Base-by-base conservation (phyloP, 2,113 vertebrate genomes). In the Opisthocomus hoazin region DNA sequence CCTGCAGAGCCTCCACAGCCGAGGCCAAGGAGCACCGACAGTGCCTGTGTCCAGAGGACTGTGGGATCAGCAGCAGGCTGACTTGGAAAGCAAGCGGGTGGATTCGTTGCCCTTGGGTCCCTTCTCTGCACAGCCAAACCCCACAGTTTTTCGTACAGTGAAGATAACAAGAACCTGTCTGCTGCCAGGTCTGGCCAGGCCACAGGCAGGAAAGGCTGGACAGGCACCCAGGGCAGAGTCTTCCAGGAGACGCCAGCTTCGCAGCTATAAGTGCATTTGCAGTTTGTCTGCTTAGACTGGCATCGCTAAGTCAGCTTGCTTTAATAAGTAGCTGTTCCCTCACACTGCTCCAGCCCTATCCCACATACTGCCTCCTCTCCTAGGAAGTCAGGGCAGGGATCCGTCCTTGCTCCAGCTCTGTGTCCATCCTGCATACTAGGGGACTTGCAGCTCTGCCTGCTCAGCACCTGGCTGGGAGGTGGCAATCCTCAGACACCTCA, bases 101-200 rank as follows among this genome's bases (percentile, higher is more conserved):
- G 39, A 61, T 37, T 78, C 36, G 23, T 41, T 48, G 71, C 27
- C 5, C 0, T 5, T 34, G 58, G 19, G 32, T 43, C 45, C n/a
- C 37, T 11, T 39, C 53, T 4, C 2, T 1, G 12, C 43, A 15
- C 58, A 12, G 36, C 0, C 39, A 8, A 6, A 15, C 14, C 2
- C 13, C 22, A n/a, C 21, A 34, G 26, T 15, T 75, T 75, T 34
- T 19, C 58, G 51, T 32, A 2, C 64, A 4, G 23, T 1, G 14
- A 15, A 8, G 4, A 15, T 39, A 21, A n/a, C 61, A 24, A 12
- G 71, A 29, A 10, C 8, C 27, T 43, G 45, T 18, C 51, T 22
- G 75, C 58, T 63, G 57, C 24, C 66, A 57, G 24, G 24, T 29
- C 57, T 48, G 30, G 16, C 27, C 14, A 2, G 23, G 32, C 26